Percentiles rank a stretch among this genome's conserved stretches.
Conservation (phyloP, 1,140 invertebrate genomes). For the Drosophila serrata region DNA sequence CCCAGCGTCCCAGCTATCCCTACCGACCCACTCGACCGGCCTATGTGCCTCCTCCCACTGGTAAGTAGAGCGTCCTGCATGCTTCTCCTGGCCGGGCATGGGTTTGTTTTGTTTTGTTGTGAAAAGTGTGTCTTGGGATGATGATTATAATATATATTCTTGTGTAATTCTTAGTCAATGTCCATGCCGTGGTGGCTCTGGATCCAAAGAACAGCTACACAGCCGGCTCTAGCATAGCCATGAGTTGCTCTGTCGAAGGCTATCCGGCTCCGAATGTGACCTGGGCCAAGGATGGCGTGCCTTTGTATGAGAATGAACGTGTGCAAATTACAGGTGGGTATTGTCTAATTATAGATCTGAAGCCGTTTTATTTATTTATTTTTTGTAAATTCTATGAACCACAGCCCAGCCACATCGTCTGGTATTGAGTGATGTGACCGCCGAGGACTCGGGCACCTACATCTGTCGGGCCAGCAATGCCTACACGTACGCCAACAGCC, state of each 20-base stretch:
- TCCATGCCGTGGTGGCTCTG: conserved; percentile 87
- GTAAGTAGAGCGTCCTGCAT: conserved; percentile 69
- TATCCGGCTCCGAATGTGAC: conserved; percentile 90
- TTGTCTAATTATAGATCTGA: no score
- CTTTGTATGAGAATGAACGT: conserved; percentile 63
- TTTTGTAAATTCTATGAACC: not conserved
- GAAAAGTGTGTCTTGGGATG: not conserved
- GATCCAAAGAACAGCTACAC: conserved; percentile 86
- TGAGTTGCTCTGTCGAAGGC: conserved; percentile 92
- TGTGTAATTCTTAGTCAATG: conserved; percentile 86
- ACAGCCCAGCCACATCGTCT: conserved; percentile 88
- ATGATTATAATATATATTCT: conserved; percentile 6
- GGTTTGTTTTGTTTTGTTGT: conserved; percentile 16
- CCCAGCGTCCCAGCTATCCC: conserved; percentile 83
- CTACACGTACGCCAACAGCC: conserved; percentile 88
- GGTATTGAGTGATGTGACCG: conserved; percentile 88
- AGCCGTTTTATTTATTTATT: no score
- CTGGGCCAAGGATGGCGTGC: conserved; percentile 92
- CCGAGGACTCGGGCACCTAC: conserved; percentile 91
- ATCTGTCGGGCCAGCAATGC: conserved; percentile 91
- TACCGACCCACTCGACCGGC: conserved; percentile 83
- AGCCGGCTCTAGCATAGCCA: conserved; percentile 88
- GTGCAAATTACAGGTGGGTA: conserved; percentile 73
- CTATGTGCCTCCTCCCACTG: conserved; percentile 61
- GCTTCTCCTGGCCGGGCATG: conserved; percentile 31